Evolutionary conservation across 1,140 invertebrate genomes (phyloP).

Genomic region (Nasonia vitripennis): DNA sequence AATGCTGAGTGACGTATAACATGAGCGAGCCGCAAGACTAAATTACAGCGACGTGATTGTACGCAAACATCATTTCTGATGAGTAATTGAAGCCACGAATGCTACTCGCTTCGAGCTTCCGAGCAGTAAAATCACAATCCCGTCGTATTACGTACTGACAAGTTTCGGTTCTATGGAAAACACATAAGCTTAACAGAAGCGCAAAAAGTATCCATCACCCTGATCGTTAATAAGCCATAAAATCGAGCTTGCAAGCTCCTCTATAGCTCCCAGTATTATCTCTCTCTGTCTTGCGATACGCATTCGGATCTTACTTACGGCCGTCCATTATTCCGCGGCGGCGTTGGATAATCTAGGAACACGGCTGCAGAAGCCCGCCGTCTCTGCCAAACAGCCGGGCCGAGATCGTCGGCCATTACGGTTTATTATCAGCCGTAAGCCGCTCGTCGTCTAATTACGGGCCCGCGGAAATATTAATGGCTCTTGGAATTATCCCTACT

Average conservation of each 20-base stretch:
- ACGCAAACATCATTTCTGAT: neutral
- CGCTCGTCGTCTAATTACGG: conserved; percentile 30
- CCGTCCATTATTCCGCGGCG: conserved; percentile 7
- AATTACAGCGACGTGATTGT: neutral
- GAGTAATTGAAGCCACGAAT: neutral
- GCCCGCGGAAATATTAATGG: conserved; percentile 34
- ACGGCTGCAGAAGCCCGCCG: neutral
- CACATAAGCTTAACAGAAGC: neutral
- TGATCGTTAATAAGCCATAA: neutral
- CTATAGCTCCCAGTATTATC: too few relatives aligned
- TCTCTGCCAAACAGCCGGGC: neutral
- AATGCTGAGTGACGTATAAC: too few relatives aligned
- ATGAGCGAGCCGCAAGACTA: neutral
- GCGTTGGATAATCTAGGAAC: neutral
- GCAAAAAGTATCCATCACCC: neutral
- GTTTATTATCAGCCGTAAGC: conserved; percentile 36
- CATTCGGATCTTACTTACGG: conserved; percentile 8
- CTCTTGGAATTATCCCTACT: conserved; percentile 18
- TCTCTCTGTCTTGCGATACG: neutral
- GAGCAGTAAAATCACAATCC: neutral
- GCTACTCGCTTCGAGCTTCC: neutral
- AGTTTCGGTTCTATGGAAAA: too few relatives aligned
- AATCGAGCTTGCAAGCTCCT: neutral
- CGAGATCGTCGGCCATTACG: conserved; percentile 24
- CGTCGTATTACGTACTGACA: too few relatives aligned